These are phyloP conservation scores for Caranx ignobilis DNA, from an alignment of 2,113 vertebrate genomes.

Conservation along the genomic window DNA sequence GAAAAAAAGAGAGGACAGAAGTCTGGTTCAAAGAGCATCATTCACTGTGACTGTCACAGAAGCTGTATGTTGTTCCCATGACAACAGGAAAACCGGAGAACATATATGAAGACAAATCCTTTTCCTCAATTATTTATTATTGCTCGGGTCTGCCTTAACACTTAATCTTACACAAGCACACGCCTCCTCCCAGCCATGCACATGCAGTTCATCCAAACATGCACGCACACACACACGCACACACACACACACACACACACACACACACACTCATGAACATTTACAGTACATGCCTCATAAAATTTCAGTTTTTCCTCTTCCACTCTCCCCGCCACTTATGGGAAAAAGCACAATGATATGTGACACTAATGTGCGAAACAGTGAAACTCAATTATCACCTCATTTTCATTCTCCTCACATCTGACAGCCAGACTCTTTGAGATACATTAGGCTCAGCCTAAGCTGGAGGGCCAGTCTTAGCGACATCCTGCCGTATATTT, in stretches of 20 bases:
- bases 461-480: neutral
- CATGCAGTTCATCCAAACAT: neutral
- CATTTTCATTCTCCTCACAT: conserved; percentile 62
- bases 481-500: neutral
- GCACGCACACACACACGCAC: neutral
- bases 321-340: conserved; percentile 13
- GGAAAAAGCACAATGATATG: conserved; percentile 38
- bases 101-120: conserved; percentile 42
- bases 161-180: conserved; percentile 4
- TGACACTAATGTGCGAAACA: conserved; percentile 63
- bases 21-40: conserved; percentile 29
- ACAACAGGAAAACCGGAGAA: conserved; percentile 51
- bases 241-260: neutral
- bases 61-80: conserved; percentile 65
- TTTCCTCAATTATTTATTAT: conserved; percentile 50
- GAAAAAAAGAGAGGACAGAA: neutral
- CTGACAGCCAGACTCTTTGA: conserved; percentile 32
- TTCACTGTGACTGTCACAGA: conserved; percentile 22
- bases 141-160: conserved; percentile 16
- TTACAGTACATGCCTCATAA: neutral
- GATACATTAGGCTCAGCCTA: conserved; percentile 14
- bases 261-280: neutral
- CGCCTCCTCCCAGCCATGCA: neutral
- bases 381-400: conserved; percentile 69
- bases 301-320: conserved; percentile 4